A percentile compares a stretch with the other conserved stretches of the same genome.
These are phyloP conservation scores for Acrocephalus kingi DNA, from an alignment of 2,113 vertebrate genomes.

Conservation along the genomic window DNA sequence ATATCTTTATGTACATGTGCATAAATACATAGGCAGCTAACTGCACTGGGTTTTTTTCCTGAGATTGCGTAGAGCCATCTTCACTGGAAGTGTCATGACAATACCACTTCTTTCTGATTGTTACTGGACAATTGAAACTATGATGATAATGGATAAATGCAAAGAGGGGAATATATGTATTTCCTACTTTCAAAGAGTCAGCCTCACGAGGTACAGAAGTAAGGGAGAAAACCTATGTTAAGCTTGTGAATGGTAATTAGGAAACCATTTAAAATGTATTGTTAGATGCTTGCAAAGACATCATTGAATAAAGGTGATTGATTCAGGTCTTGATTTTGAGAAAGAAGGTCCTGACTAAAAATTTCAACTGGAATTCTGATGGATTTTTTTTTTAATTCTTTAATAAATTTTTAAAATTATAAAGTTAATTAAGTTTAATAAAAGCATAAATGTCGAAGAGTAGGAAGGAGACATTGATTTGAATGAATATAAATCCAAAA, in stretches of 20 bases:
- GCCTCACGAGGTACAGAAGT: background rate
- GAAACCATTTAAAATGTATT: background rate
- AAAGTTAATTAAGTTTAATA: background rate
- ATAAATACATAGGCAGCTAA: background rate
- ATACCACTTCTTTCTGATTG: background rate
- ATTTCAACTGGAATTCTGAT: background rate
- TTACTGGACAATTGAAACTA: background rate
- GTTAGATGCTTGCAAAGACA: background rate
- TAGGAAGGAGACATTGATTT: background rate
- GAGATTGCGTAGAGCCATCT: background rate
- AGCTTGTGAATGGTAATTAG: background rate
- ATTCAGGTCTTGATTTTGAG: background rate
- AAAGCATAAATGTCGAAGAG: background rate
- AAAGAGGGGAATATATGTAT: fast-evolving
- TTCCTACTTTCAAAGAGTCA: background rate
- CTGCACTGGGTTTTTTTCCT: background rate
- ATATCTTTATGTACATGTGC: background rate
- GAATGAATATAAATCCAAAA: background rate
- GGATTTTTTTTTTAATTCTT: background rate
- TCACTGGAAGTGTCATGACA: background rate
- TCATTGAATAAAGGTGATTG: background rate
- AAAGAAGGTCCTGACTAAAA: background rate
- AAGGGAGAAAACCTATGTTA: background rate
- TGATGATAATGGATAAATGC: background rate
- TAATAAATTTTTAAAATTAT: background rate